Conservation (phyloP, 2,888 invertebrate genomes). For the Cosmorhoe ocellata region DNA sequence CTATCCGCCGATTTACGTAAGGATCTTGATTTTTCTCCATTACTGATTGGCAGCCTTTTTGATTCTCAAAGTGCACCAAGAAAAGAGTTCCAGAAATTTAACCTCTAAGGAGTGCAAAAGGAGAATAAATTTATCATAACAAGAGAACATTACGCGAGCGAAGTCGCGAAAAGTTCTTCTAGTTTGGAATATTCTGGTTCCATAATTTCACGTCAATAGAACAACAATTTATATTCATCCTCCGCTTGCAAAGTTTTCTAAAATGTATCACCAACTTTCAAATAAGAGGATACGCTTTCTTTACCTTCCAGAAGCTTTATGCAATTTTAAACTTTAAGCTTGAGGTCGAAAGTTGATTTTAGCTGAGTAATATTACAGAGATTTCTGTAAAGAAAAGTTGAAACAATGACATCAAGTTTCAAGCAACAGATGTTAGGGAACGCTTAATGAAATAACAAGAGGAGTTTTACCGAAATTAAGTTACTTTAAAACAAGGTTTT, state of each 20-base stretch:
- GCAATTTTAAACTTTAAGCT: constrained; percentile 10
- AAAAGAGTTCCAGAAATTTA: too few species aligned
- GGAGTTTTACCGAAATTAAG: constrained; percentile 38
- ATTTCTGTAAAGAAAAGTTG: constrained; percentile 52
- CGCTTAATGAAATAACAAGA: constrained; percentile 62
- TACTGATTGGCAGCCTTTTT: too few species aligned
- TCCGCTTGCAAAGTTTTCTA: constrained; percentile 20
- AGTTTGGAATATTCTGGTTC: constrained; percentile 13
- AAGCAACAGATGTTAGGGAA: constrained; percentile 66
- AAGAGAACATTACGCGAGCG: too few species aligned
- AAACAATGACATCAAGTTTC: constrained; percentile 64
- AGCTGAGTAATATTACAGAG: constrained; percentile 2
- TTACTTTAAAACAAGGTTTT: constrained; percentile 26
- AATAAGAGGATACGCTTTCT: constrained; percentile 34
- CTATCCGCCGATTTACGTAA: too few species aligned
- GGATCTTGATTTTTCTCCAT: too few species aligned
- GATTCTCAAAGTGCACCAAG: too few species aligned
- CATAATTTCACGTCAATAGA: constrained; percentile 22
- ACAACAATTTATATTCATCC: constrained; percentile 27
- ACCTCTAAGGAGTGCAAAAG: too few species aligned
- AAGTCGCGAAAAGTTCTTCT: too few species aligned
- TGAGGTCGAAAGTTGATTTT: constrained; percentile 2
- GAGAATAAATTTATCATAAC: too few species aligned
- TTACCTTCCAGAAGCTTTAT: constrained; percentile 11
- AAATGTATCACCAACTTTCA: constrained; percentile 48